Evolutionary conservation across 2,113 vertebrate species (phyloP).

Genomic region (Octodon degus): DNA sequence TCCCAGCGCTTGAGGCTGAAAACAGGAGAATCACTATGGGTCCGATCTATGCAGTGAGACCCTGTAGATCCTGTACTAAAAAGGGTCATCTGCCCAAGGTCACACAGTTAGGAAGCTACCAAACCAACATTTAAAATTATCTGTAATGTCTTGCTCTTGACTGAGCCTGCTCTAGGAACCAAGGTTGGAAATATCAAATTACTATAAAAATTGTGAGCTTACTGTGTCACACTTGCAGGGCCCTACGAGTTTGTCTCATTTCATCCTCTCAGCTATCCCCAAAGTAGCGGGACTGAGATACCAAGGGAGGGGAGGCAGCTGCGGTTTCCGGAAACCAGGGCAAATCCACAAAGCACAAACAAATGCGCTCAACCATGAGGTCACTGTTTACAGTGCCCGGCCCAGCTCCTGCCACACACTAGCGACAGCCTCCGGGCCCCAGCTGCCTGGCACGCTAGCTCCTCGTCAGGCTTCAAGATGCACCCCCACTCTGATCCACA

Average conservation of each 20-base stretch:
- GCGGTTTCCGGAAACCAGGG: conserved; percentile 50
- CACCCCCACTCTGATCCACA: background rate
- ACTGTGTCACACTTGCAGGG: background rate
- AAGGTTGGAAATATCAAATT: background rate
- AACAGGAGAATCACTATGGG: too few species aligned
- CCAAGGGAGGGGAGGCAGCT: conserved; percentile 16
- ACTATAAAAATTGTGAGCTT: background rate
- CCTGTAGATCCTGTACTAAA: too few species aligned
- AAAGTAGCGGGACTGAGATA: background rate
- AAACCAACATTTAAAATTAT: background rate
- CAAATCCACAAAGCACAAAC: conserved; percentile 73
- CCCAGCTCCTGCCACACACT: conserved; percentile 43
- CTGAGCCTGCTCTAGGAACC: background rate
- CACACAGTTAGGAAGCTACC: conserved; percentile 18
- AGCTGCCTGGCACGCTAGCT: background rate
- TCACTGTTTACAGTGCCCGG: conserved; percentile 71
- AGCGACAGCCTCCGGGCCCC: background rate
- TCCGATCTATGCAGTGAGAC: too few species aligned
- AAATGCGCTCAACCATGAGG: conserved; percentile 73
- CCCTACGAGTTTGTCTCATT: background rate
- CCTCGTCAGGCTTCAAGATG: background rate
- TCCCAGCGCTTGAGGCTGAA: too few species aligned
- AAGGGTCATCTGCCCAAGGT: conserved; percentile 9
- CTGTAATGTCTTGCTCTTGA: background rate
- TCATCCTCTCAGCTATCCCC: background rate